Conservation (phyloP, 2,113 vertebrate genomes). For the Gobius niger region DNA sequence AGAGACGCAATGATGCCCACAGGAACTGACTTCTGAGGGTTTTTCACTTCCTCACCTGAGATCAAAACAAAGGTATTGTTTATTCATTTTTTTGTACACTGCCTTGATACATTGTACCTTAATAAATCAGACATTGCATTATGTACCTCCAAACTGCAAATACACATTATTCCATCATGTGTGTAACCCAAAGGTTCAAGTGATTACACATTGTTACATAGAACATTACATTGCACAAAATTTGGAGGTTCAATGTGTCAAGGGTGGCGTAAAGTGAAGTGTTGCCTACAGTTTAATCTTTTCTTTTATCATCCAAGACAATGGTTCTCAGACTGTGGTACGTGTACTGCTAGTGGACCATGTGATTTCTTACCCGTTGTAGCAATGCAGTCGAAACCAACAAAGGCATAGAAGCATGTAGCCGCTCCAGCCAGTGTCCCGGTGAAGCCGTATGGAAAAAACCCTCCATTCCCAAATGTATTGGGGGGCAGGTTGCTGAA, state of each 20-base stretch:
- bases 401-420: slow-evolving; percentile 87
- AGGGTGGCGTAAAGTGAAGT: too few species aligned
- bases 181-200: too few species aligned
- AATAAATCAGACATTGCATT: too few species aligned
- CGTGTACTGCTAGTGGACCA: not conserved
- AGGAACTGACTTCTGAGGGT: slow-evolving; percentile 84
- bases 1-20: slow-evolving; percentile 82
- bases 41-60: slow-evolving; percentile 85
- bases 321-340: too few species aligned
- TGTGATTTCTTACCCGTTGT: slow-evolving; percentile 73
- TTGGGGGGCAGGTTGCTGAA: slow-evolving; percentile 73
- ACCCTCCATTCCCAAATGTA: slow-evolving; percentile 79
- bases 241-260: too few species aligned
- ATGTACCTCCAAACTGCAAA: too few species aligned
- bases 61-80: not conserved
- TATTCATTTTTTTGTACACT: not conserved
- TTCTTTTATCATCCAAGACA: too few species aligned
- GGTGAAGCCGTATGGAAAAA: slow-evolving; percentile 82
- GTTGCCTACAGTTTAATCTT: too few species aligned
- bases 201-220: too few species aligned
- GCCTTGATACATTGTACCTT: too few species aligned
- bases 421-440: slow-evolving; percentile 86
- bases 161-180: too few species aligned
- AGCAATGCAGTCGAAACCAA: slow-evolving; percentile 89
- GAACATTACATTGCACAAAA: too few species aligned